A percentile compares a stretch with the other conserved stretches of the same genome.
Evolutionary conservation across 2,113 vertebrate species (phyloP).

Genomic region (Lichenostomus cassidix): DNA sequence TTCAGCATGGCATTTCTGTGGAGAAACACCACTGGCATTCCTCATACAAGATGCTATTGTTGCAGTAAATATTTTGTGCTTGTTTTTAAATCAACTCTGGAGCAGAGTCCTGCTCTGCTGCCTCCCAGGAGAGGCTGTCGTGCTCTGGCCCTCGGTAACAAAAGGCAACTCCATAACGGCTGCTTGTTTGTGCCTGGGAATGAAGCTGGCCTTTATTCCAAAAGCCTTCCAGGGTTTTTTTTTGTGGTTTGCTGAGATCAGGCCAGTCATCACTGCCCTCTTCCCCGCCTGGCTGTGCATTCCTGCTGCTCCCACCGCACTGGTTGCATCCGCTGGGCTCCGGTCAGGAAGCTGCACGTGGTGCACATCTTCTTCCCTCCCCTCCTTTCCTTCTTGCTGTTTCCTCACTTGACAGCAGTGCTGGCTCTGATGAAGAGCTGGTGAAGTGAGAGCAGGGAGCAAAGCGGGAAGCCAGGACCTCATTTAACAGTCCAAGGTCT

Average conservation of each 20-base stretch:
- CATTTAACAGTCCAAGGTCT: not conserved
- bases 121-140: not conserved
- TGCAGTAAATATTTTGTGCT: not conserved
- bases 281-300: not conserved
- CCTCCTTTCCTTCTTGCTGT: not conserved
- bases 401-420: fast-evolving
- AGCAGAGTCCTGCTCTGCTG: not conserved
- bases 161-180: not conserved
- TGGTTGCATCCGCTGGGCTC: not conserved
- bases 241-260: not conserved
- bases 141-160: not conserved
- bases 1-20: not conserved
- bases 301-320: not conserved
- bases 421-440: not conserved
- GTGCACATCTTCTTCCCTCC: not conserved
- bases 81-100: not conserved
- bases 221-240: not conserved
- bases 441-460: not conserved
- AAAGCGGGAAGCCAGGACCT: fast-evolving
- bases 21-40: not conserved
- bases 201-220: conserved; percentile 11
- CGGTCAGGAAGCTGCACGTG: not conserved
- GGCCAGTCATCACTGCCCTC: not conserved
- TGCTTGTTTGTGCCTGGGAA: not conserved
- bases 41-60: not conserved